Evolutionary conservation across 2,888 invertebrate species (phyloP).

Genomic region (Nemotelus nigrinus): DNA sequence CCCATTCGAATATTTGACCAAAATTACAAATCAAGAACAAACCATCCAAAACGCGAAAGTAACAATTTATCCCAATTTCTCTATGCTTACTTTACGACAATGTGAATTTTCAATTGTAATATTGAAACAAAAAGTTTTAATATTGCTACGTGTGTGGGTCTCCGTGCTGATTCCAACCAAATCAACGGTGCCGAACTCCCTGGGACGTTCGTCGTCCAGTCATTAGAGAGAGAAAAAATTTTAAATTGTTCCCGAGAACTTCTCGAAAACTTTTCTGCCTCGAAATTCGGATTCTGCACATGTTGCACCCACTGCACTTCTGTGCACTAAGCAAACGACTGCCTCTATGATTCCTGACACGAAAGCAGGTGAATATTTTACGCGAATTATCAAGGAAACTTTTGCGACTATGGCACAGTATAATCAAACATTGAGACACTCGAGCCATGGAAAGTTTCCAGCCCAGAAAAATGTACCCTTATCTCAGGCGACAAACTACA

Average conservation of each 20-base stretch:
- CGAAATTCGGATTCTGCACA: slow-evolving; percentile 11
- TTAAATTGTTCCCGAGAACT: slow-evolving; percentile 23
- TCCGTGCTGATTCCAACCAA: neutral
- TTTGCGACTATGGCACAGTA: slow-evolving; percentile 1
- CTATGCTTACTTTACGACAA: neutral
- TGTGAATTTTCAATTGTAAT: neutral
- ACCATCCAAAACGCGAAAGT: too few relatives aligned
- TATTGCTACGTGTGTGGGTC: neutral
- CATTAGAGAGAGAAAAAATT: slow-evolving; percentile 19
- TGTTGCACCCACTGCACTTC: slow-evolving; percentile 1
- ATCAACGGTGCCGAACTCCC: neutral
- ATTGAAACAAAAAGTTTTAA: slow-evolving; percentile 6
- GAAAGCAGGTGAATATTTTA: slow-evolving; percentile 39
- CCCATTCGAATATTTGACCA: too few relatives aligned
- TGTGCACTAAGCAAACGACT: neutral
- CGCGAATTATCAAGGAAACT: slow-evolving; percentile 11
- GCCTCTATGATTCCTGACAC: slow-evolving; percentile 14
- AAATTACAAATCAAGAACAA: too few relatives aligned
- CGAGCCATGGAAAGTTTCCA: slow-evolving; percentile 24
- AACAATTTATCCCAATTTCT: neutral
- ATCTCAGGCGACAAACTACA: slow-evolving; percentile 11
- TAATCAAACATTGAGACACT: slow-evolving; percentile 30
- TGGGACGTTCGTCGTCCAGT: neutral
- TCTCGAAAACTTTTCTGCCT: slow-evolving; percentile 1
- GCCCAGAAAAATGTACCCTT: slow-evolving; percentile 25